Percentiles rank a stretch among this genome's conserved stretches.
These are phyloP conservation scores for Conus betulinus DNA, from an alignment of 1,140 invertebrate species.

Conservation along the genomic window DNA sequence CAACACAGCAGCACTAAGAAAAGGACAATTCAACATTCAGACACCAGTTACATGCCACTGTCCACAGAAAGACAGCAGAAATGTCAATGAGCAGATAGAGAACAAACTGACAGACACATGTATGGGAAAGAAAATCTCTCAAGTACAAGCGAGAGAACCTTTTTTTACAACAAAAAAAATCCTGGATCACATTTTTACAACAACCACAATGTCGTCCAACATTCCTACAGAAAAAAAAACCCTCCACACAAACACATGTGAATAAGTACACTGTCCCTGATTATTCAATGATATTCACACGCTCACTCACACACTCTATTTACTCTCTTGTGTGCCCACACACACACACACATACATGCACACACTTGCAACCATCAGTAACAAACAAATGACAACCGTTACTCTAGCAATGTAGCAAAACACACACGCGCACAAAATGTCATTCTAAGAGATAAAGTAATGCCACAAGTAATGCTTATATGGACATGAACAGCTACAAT, in stretches of 20 bases:
- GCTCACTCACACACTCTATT: no score
- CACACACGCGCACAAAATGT: neutral
- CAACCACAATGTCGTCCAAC: neutral
- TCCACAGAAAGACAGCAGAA: no score
- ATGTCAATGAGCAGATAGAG: no score
- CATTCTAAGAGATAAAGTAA: neutral
- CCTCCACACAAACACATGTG: neutral
- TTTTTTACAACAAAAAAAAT: neutral
- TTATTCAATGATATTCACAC: slow-evolving; percentile 5
- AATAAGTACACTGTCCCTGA: slow-evolving; percentile 8
- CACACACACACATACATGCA: neutral
- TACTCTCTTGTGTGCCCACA: no score
- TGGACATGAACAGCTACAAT: neutral
- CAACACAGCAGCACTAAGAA: no score
- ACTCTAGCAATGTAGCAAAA: neutral
- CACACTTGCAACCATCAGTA: neutral
- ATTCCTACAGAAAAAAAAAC: neutral
- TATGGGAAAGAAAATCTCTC: no score
- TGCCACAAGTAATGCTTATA: slow-evolving; percentile 11
- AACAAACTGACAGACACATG: no score
- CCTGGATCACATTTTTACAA: neutral
- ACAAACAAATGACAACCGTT: neutral
- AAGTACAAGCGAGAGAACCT: no score
- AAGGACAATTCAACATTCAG: no score
- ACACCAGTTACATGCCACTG: no score